Base-by-base conservation (phyloP, 1,140 invertebrate species). In the Cherax quadricarinatus region DNA sequence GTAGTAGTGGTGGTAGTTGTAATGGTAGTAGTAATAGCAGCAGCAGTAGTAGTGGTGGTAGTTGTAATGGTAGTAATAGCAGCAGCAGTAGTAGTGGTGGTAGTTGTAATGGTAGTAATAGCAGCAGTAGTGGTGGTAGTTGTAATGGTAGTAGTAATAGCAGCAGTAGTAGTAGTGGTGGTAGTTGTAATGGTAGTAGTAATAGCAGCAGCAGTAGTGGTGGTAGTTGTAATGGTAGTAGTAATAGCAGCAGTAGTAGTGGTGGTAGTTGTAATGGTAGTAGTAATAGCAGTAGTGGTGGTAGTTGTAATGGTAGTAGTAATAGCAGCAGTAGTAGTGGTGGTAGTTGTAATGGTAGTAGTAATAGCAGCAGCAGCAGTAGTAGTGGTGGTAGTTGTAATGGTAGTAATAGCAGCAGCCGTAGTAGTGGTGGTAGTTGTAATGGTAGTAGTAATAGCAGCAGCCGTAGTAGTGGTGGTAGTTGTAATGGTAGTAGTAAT, bases 231-330 rank as follows among this genome's bases (percentile, higher is more conserved):
- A 78, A 0, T 6, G 41, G 75, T 78, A 78, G 73, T 78, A 78
- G 73, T 78, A n/a, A n/a, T n/a, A n/a, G n/a, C n/a, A 78, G 73
- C 41, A 78, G 21, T 78, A 21, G 73, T 78, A 9, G 73, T 78
- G 41, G 73, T 78, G 41, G 73, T 78, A 78, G 73, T 78, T 24
- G 73, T 78, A 78, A 30, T 78, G 41, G 73, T 78, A n/a, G 73
- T 78, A 80, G 79, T 80, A 80, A 18, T 80, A 80, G 79, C 21
- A 80, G 79, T 80, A 80, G 41, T 80, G 53, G 79, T 80, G 53
- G 41, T 81, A 81, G 79, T 81, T 1, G 30, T 41, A 41, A 2
- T 41, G 30, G 30, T 41, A 41, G 30, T 1, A 1, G 30, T 41
- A 2, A 2, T 41, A 41, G 30, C 2, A 2, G 30, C 2, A 41